Evolutionary conservation across 2,888 invertebrate genomes (phyloP).

Genomic region (Silvanus unidentatus): DNA sequence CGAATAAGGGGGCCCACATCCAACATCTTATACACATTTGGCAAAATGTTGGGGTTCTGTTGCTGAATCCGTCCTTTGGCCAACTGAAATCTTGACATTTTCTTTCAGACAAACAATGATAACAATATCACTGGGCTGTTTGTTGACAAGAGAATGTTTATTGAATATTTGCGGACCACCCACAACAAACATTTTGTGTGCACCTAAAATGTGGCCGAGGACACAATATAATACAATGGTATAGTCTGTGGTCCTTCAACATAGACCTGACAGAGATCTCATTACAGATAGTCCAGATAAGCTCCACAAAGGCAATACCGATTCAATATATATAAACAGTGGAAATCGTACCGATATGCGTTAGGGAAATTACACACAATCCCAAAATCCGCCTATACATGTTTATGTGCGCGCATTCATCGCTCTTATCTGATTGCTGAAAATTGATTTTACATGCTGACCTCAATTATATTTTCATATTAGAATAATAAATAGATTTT

Average conservation of each 20-base stretch:
- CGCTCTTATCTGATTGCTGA: slow-evolving; percentile 40
- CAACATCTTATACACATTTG: too few relatives aligned
- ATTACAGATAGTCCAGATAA: slow-evolving; percentile 48
- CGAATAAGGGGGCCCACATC: too few relatives aligned
- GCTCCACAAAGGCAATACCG: slow-evolving; percentile 47
- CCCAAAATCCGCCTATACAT: slow-evolving; percentile 46
- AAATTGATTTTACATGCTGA: slow-evolving; percentile 45
- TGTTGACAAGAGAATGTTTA: slow-evolving; percentile 20
- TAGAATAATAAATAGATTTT: too few relatives aligned
- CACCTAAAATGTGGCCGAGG: slow-evolving; percentile 9
- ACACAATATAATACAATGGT: slow-evolving; percentile 9
- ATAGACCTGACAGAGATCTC: slow-evolving; percentile 44
- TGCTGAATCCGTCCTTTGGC: too few relatives aligned
- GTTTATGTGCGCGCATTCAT: slow-evolving; percentile 38
- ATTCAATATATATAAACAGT: slow-evolving; percentile 47
- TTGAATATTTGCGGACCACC: slow-evolving; percentile 27
- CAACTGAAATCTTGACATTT: slow-evolving; percentile 10
- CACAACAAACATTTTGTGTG: slow-evolving; percentile 16
- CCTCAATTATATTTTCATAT: slow-evolving; percentile 32
- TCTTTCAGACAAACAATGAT: slow-evolving; percentile 15
- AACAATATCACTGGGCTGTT: slow-evolving; percentile 16
- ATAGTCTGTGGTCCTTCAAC: slow-evolving; percentile 19
- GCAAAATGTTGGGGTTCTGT: too few relatives aligned
- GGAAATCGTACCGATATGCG: slow-evolving; percentile 39
- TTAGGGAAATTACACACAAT: slow-evolving; percentile 41